Conservation (phyloP, 1,140 invertebrate genomes). For the Lepidurus apus region DNA sequence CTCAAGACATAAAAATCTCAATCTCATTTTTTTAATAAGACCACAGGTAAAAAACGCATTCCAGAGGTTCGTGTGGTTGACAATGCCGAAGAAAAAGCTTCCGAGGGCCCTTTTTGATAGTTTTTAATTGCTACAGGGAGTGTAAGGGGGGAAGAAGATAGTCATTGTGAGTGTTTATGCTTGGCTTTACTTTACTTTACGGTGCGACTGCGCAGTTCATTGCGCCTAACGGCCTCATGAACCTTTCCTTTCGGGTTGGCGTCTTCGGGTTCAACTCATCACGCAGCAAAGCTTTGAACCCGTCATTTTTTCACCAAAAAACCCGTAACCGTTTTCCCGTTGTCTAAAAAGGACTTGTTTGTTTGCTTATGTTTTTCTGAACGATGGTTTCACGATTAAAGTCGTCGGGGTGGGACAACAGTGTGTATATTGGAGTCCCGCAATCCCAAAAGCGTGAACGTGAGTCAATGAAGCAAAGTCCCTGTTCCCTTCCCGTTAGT, state of each 20-base stretch:
- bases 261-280: neutral
- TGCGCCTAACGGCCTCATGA: constrained; percentile 9
- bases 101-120: neutral
- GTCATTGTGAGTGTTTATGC: neutral
- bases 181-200: neutral
- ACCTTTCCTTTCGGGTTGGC: neutral
- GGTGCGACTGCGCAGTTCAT: neutral
- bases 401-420: neutral
- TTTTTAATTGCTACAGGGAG: neutral
- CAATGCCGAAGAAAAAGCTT: too few relatives aligned
- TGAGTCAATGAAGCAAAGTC: neutral
- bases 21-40: too few relatives aligned
- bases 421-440: neutral
- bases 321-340: constrained; percentile 7
- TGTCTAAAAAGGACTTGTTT: neutral
- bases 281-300: neutral
- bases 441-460: neutral
- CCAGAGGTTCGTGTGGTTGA: too few relatives aligned
- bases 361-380: neutral
- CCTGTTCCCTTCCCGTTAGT: neutral
- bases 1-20: too few relatives aligned
- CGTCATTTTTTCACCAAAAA: neutral
- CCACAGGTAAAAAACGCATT: too few relatives aligned
- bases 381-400: neutral
- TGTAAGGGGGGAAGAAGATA: neutral